Percentiles rank a stretch among this genome's conserved stretches.
Conservation (phyloP, 2,113 vertebrate genomes). For the Eudyptes chrysolophus region DNA sequence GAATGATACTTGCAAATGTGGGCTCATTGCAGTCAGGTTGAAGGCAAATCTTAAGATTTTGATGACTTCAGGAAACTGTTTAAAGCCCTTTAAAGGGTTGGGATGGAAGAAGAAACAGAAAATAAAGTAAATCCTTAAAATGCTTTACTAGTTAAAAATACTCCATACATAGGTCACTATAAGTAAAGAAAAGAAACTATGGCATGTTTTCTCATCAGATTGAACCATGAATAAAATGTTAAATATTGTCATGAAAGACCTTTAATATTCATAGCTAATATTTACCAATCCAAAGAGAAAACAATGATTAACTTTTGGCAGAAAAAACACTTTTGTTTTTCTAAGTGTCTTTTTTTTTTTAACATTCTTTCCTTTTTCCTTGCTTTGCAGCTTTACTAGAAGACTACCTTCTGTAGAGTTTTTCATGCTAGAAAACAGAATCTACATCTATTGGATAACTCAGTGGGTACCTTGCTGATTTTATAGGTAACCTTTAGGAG, state of each 20-base stretch:
- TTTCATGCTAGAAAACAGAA: constrained; percentile 14
- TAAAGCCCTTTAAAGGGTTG: not conserved
- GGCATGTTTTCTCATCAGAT: not conserved
- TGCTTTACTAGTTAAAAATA: not conserved
- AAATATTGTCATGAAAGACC: not conserved
- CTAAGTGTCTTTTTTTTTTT: not conserved
- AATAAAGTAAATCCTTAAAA: not conserved
- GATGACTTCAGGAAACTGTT: not conserved
- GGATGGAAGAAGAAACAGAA: not conserved
- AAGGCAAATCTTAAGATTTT: not conserved
- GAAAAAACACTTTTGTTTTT: not conserved
- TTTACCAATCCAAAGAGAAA: not conserved
- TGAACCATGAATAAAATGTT: not conserved
- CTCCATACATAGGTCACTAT: not conserved
- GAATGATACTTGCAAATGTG: not conserved
- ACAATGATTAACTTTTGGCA: not conserved
- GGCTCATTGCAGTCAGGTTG: fast-evolving
- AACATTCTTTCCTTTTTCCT: not conserved
- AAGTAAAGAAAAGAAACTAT: not conserved
- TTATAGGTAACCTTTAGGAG: not conserved
- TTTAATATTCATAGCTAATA: not conserved
- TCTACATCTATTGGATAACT: not conserved
- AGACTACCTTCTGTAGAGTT: not conserved
- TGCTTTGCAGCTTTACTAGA: not conserved
- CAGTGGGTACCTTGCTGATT: constrained; percentile 19